phyloP scores from a whole-genome alignment of 2,797 vertebrate species.

The Poecilia velifera region DNA sequence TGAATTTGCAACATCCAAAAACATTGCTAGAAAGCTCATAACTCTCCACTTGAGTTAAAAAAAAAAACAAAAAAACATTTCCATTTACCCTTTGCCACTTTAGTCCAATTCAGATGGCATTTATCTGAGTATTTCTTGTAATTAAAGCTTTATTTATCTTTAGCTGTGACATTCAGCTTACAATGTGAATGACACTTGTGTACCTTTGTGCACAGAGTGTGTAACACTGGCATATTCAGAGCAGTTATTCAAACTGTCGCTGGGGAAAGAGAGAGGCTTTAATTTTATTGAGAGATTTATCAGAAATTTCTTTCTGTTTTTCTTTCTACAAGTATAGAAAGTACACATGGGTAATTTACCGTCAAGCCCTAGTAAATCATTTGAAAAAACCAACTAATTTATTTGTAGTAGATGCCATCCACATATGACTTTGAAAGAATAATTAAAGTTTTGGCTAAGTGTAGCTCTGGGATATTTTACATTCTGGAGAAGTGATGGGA shows the following conservation, averaged over 20 bases:
- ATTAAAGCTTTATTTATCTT: neutral
- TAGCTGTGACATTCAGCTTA: neutral
- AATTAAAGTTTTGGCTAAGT: conserved; percentile 77
- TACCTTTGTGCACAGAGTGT: neutral
- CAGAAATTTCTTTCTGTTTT: neutral
- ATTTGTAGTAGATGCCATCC: conserved; percentile 58
- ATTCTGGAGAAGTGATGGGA: conserved; percentile 74
- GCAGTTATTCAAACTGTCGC: neutral
- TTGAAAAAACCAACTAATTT: conserved; percentile 52
- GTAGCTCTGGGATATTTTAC: conserved; percentile 80
- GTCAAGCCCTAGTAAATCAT: conserved; percentile 11
- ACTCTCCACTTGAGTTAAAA: neutral
- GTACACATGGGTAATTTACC: too few relatives aligned
- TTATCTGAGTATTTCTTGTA: neutral
- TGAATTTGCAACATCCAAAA: neutral
- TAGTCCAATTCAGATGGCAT: neutral
- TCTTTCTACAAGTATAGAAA: too few relatives aligned
- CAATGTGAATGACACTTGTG: neutral
- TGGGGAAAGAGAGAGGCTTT: neutral
- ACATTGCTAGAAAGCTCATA: neutral
- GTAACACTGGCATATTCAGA: neutral
- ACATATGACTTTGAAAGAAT: conserved; percentile 81
- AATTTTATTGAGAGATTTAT: neutral
- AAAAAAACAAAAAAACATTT: neutral
- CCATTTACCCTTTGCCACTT: neutral